Conservation (phyloP, 2,113 vertebrate species). For the Trinectes maculatus region DNA sequence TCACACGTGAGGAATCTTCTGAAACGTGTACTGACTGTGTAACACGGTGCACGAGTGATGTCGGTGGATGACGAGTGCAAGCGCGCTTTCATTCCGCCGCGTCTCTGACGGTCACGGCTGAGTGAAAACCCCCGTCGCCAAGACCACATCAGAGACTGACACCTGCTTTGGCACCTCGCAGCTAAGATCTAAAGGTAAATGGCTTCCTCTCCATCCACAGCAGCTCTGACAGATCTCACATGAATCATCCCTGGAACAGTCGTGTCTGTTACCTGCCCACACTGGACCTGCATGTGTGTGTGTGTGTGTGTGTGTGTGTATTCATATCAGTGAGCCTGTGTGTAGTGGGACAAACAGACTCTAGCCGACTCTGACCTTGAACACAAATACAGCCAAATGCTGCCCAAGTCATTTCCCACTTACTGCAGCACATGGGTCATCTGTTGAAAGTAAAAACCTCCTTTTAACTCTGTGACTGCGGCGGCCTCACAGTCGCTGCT, state of each 20-base stretch:
- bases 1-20: not conserved
- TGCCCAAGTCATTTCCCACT: conserved; percentile 52
- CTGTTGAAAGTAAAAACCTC: conserved; percentile 42
- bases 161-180: no score
- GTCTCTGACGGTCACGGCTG: no score
- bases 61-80: no score
- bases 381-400: conserved; percentile 43
- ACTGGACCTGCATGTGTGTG: no score
- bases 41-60: not conserved
- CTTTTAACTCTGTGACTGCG: conserved; percentile 59
- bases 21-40: not conserved
- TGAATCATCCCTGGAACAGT: conserved; percentile 9
- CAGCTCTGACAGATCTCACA: not conserved
- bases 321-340: no score
- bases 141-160: not conserved
- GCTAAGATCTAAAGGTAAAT: not conserved
- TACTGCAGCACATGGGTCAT: conserved; percentile 52
- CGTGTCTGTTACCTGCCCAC: conserved; percentile 4
- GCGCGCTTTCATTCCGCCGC: no score
- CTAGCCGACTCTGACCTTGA: conserved; percentile 45
- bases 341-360: not conserved
- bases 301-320: no score
- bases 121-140: not conserved
- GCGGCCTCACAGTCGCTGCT: conserved; percentile 41
- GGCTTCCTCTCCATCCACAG: not conserved